phyloP scores from a whole-genome alignment of 2,888 invertebrate genomes.

The Thymelicus lineola region DNA sequence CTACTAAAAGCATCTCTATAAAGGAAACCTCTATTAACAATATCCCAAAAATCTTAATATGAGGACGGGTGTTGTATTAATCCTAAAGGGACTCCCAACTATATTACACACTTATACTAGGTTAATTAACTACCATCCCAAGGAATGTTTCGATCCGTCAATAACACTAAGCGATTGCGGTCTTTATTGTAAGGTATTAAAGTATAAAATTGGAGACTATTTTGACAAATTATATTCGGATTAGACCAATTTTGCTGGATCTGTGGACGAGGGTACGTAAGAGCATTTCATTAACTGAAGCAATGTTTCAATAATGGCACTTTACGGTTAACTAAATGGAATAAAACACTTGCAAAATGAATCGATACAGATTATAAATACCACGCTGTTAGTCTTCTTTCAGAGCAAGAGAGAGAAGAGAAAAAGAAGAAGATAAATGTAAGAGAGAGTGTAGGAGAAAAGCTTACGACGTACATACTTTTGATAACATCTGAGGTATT shows the following conservation, averaged over 20 bases:
- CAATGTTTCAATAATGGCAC: conserved; percentile 7
- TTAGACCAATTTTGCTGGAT: conserved; percentile 49
- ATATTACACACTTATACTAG: conserved; percentile 50
- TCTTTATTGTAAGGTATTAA: conserved; percentile 37
- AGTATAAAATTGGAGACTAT: conserved; percentile 28
- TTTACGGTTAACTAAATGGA: background rate
- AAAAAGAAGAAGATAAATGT: no score
- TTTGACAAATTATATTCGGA: conserved; percentile 36
- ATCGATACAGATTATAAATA: background rate
- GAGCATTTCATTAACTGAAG: conserved; percentile 1
- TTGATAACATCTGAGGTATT: no score
- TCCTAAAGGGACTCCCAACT: conserved; percentile 49
- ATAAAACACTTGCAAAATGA: background rate
- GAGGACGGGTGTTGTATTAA: conserved; percentile 45
- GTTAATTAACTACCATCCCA: conserved; percentile 57
- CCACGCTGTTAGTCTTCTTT: no score
- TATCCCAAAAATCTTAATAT: conserved; percentile 43
- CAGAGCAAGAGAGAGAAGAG: no score
- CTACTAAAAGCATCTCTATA: conserved; percentile 3
- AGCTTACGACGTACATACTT: no score
- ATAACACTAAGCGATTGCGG: conserved; percentile 31
- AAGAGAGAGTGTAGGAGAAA: no score
- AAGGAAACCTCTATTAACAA: conserved; percentile 11
- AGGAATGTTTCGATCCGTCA: conserved; percentile 46
- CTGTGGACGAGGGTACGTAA: conserved; percentile 3